Evolutionary conservation across 2,888 invertebrate genomes (phyloP), one percentile per base, ranked within the genome.

Genomic region (Acleris holmiana): DNA sequence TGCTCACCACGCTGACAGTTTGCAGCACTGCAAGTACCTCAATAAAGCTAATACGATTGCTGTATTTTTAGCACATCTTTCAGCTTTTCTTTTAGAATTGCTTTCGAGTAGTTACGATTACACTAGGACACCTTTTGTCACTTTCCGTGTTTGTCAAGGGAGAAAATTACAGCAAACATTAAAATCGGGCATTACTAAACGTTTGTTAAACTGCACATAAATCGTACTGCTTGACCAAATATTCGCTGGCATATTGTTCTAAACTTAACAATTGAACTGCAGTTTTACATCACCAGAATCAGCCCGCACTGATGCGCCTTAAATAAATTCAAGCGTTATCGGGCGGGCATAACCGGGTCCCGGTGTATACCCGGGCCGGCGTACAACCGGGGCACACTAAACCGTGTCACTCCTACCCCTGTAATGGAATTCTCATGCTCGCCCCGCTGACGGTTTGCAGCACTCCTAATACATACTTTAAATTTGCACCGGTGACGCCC

Each of bases 351-450:
- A 58, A 47, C 29, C 56, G 49, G 57, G 64, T 50, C 58, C 55
- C 58, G 41, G 56, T 46, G 44, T 61, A 53, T 51, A 54, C 68
- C 65, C 65, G 59, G 61, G 61, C 44, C 44, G n/a, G 44, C 17
- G 50, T 65, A 61, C 46, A 55, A 69, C 65, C 65, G 49, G 60
- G 65, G 72, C 74, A 75, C 73, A 75, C 73, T 73, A 77, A 79
- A 82, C 76, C 85, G 82, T 83, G 84, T 87, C 85, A 82, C 83
- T 83, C 79, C 79, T 80, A 81, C 79, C 80, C 75, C 88, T 83
- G 85, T 91, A 91, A 91, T 91, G 91, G 90, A 89, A 86, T 89
- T 90, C 87, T 86, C 90, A 84, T 91, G 91, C 91, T 91, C 86
- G 78, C 81, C 73, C 69, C 83, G 78, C 80, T 84, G 83, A 84